Evolutionary conservation across 2,797 vertebrate genomes (phyloP).

Genomic region (Brachymystax lenok): DNA sequence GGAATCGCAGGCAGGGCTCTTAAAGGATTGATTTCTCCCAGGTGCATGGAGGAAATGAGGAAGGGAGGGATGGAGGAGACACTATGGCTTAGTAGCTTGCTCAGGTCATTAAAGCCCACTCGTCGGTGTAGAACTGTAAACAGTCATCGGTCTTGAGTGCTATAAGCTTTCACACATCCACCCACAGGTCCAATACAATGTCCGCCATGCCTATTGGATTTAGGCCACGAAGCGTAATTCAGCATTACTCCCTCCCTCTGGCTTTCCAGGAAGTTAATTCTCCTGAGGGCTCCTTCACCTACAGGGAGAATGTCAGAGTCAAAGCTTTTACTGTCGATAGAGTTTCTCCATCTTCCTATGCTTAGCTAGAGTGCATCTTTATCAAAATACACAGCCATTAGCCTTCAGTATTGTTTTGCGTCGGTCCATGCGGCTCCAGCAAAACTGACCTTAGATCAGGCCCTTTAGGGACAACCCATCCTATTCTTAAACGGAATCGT

Average conservation of each 20-base stretch:
- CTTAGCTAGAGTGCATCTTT: conserved; percentile 26
- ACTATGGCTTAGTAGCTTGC: conserved; percentile 27
- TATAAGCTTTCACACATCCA: not conserved
- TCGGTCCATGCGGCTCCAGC: not conserved
- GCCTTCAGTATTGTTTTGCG: not conserved
- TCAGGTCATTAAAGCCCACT: conserved; percentile 49
- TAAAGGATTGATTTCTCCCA: conserved; percentile 52
- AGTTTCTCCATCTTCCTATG: too few species aligned
- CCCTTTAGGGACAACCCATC: too few species aligned
- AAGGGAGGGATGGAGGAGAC: not conserved
- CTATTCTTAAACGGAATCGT: too few species aligned
- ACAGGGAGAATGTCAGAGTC: not conserved
- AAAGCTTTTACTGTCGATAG: too few species aligned
- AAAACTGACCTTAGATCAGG: too few species aligned
- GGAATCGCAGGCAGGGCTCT: conserved; percentile 28
- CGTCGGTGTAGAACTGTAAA: not conserved
- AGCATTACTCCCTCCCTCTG: too few species aligned
- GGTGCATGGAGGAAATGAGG: conserved; percentile 36
- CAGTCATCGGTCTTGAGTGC: not conserved
- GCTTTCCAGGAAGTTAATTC: not conserved
- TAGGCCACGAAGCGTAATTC: too few species aligned
- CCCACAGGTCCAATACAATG: not conserved
- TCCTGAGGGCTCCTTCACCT: not conserved
- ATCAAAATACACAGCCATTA: conserved; percentile 9
- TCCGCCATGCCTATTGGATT: conserved; percentile 8